phyloP scores from a whole-genome alignment of 2,888 invertebrate species.

The Drosophila infuscata region DNA sequence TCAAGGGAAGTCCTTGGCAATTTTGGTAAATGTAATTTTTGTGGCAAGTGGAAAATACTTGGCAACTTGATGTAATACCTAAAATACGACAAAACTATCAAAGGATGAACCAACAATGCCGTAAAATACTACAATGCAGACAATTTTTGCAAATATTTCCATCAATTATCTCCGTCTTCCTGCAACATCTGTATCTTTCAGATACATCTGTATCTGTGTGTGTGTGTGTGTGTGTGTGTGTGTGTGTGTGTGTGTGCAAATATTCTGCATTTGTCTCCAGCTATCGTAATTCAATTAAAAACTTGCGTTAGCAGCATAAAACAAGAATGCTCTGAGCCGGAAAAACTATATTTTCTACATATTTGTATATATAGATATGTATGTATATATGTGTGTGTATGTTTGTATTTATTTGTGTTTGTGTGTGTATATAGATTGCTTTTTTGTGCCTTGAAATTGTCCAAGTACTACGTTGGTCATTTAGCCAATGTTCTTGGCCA shows the following conservation, averaged over 20 bases:
- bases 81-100: not conserved
- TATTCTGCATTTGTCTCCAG: slow-evolving; percentile 34
- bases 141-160: slow-evolving; percentile 49
- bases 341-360: slow-evolving; percentile 39
- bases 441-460: slow-evolving; percentile 10
- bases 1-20: not conserved
- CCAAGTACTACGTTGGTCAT: slow-evolving; percentile 5
- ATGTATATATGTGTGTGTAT: not conserved
- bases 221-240: not conserved
- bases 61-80: slow-evolving; percentile 1
- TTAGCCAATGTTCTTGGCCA: slow-evolving; percentile 29
- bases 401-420: not conserved
- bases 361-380: not conserved
- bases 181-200: not conserved
- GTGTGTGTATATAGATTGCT: not conserved
- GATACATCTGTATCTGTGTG: not conserved
- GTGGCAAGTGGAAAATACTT: not conserved
- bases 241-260: not conserved
- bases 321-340: slow-evolving; percentile 46
- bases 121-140: slow-evolving; percentile 40
- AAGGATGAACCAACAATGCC: slow-evolving; percentile 15
- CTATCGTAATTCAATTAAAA: slow-evolving; percentile 58
- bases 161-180: slow-evolving; percentile 32
- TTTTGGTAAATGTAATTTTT: not conserved
- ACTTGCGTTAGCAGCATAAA: slow-evolving; percentile 56